Evolutionary conservation across 2,888 invertebrate genomes (phyloP), one percentile per base, ranked within the genome.

Genomic region (Tuta absoluta): DNA sequence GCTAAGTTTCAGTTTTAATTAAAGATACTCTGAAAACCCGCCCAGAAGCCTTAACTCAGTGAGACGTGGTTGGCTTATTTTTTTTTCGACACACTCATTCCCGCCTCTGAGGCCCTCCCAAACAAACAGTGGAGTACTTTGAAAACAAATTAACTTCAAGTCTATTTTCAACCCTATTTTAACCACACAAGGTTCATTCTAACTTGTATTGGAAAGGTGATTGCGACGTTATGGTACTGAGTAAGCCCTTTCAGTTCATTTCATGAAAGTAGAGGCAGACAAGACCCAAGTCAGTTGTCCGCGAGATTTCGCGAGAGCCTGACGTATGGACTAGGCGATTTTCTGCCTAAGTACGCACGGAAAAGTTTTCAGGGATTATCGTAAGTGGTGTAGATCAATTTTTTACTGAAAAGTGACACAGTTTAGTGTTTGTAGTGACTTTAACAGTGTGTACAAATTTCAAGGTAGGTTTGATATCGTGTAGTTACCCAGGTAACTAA

Each of bases 31-130:
- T 81, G 76, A 74, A 85, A 85, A 82, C 89, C 88, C 91, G 91
- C 91, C 91, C 84, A 84, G 85, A 80, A 86, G 84, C 90, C 84
- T 87, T 87, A 86, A 87, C 84, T 90, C 87, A 89, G 81, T 83
- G 90, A 87, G 89, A 87, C 91, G 90, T 86, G 91, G 91, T 91
- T 91, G 91, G 91, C 84, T 91, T 91, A 90, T 89, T 91, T 91
- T 91, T 62, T 91, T 91, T 91, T 90, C 85, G 81, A 82, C 86
- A 84, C 84, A 86, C 85, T 91, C 91, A 91, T 91, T 91, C 91
- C 91, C 91, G 91, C 91, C 91, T 91, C 87, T 86, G 87, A 78
- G 90, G 82, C 89, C 91, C 91, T 90, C 91, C 91, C 91, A 91
- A 91, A 91, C 91, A 91, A 91, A 91, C 89, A 91, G 81, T 80